These are phyloP conservation scores for Aspidiotus destructor DNA, from an alignment of 2,888 invertebrate genomes.

Conservation along the genomic window DNA sequence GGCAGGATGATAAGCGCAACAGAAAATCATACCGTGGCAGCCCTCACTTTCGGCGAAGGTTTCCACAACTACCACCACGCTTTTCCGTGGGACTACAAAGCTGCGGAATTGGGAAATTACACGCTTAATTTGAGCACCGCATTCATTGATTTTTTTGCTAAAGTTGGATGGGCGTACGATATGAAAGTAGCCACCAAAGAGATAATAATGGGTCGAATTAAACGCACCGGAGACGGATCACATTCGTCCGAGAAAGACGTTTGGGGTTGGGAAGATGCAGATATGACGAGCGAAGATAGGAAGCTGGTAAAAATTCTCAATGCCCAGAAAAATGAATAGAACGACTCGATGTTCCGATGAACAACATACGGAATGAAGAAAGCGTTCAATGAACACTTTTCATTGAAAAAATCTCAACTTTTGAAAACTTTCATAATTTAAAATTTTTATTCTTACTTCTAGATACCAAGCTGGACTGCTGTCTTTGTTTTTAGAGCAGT, in stretches of 20 bases:
- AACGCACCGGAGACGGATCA: conserved; percentile 63
- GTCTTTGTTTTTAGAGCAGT: not conserved
- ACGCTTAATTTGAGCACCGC: conserved; percentile 37
- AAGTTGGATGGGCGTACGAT: conserved; percentile 72
- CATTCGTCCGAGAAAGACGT: conserved; percentile 41
- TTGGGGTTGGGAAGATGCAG: conserved; percentile 83
- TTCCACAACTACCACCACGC: conserved; percentile 94
- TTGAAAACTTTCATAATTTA: not conserved
- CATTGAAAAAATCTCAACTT: not conserved
- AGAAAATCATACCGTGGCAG: conserved; percentile 64
- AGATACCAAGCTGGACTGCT: too few species aligned
- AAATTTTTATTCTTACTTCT: too few species aligned
- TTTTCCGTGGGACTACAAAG: conserved; percentile 89
- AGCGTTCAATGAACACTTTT: not conserved
- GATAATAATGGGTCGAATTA: conserved; percentile 58
- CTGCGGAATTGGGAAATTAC: conserved; percentile 65
- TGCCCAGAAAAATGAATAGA: conserved; percentile 36
- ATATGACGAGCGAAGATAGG: conserved; percentile 61
- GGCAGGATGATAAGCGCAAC: conserved; percentile 64
- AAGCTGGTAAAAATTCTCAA: conserved; percentile 42
- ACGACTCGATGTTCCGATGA: not conserved
- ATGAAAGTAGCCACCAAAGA: conserved; percentile 58
- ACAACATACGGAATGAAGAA: not conserved
- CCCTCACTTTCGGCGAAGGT: conserved; percentile 70
- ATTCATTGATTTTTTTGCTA: conserved; percentile 52